phyloP scores from a whole-genome alignment of 2,797 vertebrate species.

The Phrynocephalus forsythii region DNA sequence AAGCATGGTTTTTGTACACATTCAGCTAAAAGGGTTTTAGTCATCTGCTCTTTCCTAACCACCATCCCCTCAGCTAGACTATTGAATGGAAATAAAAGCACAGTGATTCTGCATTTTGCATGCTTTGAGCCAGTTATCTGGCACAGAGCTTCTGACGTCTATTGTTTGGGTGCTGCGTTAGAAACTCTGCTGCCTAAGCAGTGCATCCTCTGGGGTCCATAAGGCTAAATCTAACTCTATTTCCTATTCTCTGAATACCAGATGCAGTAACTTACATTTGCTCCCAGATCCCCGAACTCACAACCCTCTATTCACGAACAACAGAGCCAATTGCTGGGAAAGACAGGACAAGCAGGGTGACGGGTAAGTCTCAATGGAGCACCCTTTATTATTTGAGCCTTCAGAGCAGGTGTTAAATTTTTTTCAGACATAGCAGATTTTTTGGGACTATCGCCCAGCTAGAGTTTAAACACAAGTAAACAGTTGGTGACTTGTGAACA shows the following conservation, averaged over 20 bases:
- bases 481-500: neutral
- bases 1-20: constrained; percentile 62
- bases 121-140: constrained; percentile 80
- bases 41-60: constrained; percentile 80
- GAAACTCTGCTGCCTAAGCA: constrained; percentile 86
- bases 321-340: constrained; percentile 80
- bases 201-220: constrained; percentile 76
- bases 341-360: constrained; percentile 82
- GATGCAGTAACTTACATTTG: constrained; percentile 83
- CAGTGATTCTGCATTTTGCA: constrained; percentile 87
- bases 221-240: constrained; percentile 75
- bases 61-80: constrained; percentile 85
- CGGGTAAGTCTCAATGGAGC: constrained; percentile 87
- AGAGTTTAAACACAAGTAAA: constrained; percentile 54
- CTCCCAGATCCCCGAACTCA: constrained; percentile 86
- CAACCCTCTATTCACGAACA: constrained; percentile 82
- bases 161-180: constrained; percentile 81
- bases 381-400: constrained; percentile 58
- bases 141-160: constrained; percentile 75
- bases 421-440: constrained; percentile 51
- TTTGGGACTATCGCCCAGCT: constrained; percentile 30
- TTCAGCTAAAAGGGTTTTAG: constrained; percentile 65
- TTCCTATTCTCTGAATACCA: constrained; percentile 81
- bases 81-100: constrained; percentile 82
- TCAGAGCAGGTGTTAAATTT: constrained; percentile 59